Base-by-base conservation (phyloP, 2,113 vertebrate genomes). In the Atlantisia rogersi region DNA sequence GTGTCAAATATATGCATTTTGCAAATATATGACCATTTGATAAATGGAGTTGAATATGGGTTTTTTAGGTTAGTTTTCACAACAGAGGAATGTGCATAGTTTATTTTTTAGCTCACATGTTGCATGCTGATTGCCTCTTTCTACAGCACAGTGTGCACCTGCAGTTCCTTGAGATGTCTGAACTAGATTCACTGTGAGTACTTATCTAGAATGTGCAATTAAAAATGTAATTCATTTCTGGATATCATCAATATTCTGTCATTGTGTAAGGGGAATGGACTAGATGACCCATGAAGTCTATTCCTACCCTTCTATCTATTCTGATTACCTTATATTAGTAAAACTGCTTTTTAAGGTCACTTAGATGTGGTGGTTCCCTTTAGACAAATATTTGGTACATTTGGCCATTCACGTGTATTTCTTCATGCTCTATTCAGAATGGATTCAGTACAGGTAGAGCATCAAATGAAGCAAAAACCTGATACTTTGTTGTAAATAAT, bases 231-330 rank as follows among this genome's bases (percentile, higher is more conserved):
- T 70, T 77, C 11, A 86, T 59, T 91, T 75, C 91, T 74, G 92
- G 82, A 75, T 77, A 91, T 44, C 94, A 95, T 96, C 88, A 81
- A 68, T 80, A 95, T 88, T 29, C 52, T 93, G 83, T 92, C 88
- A 73, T 64, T 86, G 89, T 31, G 56, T 68, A 85, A 91, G 91
- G 95, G 90, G 88, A 91, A 97, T 92, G 91, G 40, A 74, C 81
- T 91, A 88, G 69, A 78, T 95, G 85, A 94, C 88, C 88, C 95
- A 95, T 82, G 92, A 97, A 95, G 89, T 76, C 88, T 93, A 79
- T 95, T 96, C 77, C 48, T 93, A 94, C 80, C 55, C 67, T 97
- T 83, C 42, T 94, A 85, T 97, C 92, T 96, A 92, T 96, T 92
- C 95, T 58, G 77, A 94, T 96, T 91, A 94, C 63, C 82, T 84